Evolutionary conservation across 2,888 invertebrate species (phyloP).

Genomic region (Drosophila anceps): DNA sequence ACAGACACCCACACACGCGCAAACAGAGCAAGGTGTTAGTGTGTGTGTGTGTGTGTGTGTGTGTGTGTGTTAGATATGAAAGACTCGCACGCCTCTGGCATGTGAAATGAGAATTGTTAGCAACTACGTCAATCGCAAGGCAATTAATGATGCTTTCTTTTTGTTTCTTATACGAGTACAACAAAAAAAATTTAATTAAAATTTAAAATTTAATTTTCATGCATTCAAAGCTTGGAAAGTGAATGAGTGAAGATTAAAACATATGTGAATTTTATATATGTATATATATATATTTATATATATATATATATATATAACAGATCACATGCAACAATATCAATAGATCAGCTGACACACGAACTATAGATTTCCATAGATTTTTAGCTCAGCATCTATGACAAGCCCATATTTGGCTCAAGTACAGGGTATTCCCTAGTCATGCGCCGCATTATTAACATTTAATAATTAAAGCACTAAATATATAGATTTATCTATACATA

Average conservation of each 20-base stretch:
- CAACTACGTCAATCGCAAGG: conserved; percentile 42
- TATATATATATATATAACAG: not conserved
- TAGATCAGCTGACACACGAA: not conserved
- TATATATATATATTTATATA: too few relatives aligned
- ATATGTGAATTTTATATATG: not conserved
- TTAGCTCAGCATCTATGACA: not conserved
- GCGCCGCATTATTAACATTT: not conserved
- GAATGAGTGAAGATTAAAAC: not conserved
- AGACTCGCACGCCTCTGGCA: conserved; percentile 35
- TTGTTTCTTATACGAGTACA: not conserved
- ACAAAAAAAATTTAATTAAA: not conserved
- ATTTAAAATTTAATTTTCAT: too few relatives aligned
- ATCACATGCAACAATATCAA: not conserved
- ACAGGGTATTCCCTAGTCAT: not conserved
- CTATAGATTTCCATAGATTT: not conserved
- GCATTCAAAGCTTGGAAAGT: not conserved
- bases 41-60: not conserved
- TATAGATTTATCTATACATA: not conserved
- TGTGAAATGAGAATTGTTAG: conserved; percentile 24
- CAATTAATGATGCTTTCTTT: conserved; percentile 8
- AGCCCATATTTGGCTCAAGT: not conserved
- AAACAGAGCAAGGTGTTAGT: not conserved
- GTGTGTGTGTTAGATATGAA: conserved; percentile 19
- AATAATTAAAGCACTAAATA: not conserved
- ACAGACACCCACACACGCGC: not conserved